Base-by-base conservation (phyloP, 1,140 invertebrate species). In the Hermatobates lingyangjiaoensis region DNA sequence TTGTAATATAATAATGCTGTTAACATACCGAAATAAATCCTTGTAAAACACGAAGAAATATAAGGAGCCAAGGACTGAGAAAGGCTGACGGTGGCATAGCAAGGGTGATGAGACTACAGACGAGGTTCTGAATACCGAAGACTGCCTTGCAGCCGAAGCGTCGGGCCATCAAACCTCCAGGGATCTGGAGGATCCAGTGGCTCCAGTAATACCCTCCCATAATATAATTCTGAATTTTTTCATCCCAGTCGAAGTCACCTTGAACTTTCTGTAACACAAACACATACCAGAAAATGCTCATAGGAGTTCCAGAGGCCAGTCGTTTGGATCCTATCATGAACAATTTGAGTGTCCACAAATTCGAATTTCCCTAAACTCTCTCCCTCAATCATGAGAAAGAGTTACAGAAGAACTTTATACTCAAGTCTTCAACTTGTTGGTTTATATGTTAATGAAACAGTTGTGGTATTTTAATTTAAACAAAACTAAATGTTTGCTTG, bases 11-110 rank as follows among this genome's bases (percentile, higher is more conserved):
- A n/a, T n/a, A n/a, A n/a, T n/a, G n/a, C n/a, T n/a, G n/a, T n/a
- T n/a, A n/a, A n/a, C n/a, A n/a, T n/a, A 87, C 85, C 58, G 79
- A 76, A 45, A 77, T 68, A 3, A 87, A 60, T 21, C 86, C 87
- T 65, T 87, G 81, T 18, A 85, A 42, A 15, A 78, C 69, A 25
- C 87, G 64, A 0, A 83, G 57, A 18, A 65, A 62, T 21, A 88
- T 71, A 0, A 89, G 65, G 7, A 70, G 65, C 24, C 71, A 68
- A 15, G 74, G 67, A 52, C 77, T 74, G 60, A 66, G 69, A 58
- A 70, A 70, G 25, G 83, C 74, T 1, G 72, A 71, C 1, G 73
- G 52, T 0, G 84, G 83, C 34, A 84, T 80, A 0, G 80, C 49
- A 20, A 87, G 71, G 34, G 80, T 81, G 10, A 83, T 66, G n/a